Evolutionary conservation across 2,797 vertebrate species (phyloP), one percentile per base, ranked within the genome.

Genomic region (Bovichtus variegatus): DNA sequence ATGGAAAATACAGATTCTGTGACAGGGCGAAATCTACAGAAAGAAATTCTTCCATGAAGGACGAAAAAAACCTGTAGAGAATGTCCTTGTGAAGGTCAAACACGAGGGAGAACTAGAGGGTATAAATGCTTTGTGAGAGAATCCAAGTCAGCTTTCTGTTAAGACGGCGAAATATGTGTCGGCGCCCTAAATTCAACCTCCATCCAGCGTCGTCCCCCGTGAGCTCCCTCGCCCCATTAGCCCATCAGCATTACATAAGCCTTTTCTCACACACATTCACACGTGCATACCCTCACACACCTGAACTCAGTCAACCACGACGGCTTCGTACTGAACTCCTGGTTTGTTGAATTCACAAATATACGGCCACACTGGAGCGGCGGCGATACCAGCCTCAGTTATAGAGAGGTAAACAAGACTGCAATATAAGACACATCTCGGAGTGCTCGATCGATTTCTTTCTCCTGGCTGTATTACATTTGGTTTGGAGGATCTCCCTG

Each of bases 161-260:
- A 60, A 46, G n/a, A 13, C 51, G 47, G 67, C 44, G 62, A 77
- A 82, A 81, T 71, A 46, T 60, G 58, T 25, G 72, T 60, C 54
- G 51, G 67, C 89, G 88, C 63, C 89, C 90, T 88, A 86, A 90
- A 91, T 88, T 86, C 83, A 64, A 80, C 82, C 86, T 78, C 51
- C 47, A 18, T 77, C 53, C 18, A 61, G 59, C 62, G 15, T 29
- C 36, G 21, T 80, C 69, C 75, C 61, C 55, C 25, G 59, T 36
- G 65, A 80, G 74, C 78, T 71, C 72, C 77, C 50, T 44, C 18
- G 16, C 76, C 87, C 87, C 80, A 74, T 87, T 83, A 91, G 78
- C 78, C 63, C 85, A 61, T 77, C 68, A 19, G 73, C 68, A 49
- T 94, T 93, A 91, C 77, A 34, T 92, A 92, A 93, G 69, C 74